A percentile compares a stretch with the other conserved stretches of the same genome.
Conservation (phyloP, 2,113 vertebrate genomes). For the Misgurnus anguillicaudatus region DNA sequence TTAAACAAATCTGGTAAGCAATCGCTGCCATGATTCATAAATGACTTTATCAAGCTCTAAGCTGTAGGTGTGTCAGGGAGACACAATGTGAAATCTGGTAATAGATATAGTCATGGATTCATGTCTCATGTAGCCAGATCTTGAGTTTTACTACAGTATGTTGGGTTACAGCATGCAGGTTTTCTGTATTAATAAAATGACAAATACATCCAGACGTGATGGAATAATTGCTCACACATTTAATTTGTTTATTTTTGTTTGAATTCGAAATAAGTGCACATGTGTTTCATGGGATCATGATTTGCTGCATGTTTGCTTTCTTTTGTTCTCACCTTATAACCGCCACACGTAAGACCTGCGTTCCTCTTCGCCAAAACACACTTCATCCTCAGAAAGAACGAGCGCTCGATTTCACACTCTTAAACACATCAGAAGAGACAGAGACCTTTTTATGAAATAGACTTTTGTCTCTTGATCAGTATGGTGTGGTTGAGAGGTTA, state of each 20-base stretch:
- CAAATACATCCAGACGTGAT: background rate
- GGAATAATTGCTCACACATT: background rate
- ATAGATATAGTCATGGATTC: background rate
- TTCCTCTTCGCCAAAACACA: conserved; percentile 94
- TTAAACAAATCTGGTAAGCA: conserved; percentile 51
- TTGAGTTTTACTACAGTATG: background rate
- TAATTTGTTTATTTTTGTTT: background rate
- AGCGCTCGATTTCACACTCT: conserved; percentile 92
- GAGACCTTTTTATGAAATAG: no score
- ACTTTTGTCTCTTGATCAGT: no score
- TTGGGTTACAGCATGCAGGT: background rate
- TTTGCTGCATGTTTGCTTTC: background rate
- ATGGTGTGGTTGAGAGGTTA: no score
- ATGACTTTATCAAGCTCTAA: conserved; percentile 32
- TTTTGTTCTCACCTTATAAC: conserved; percentile 84
- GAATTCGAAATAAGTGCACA: background rate
- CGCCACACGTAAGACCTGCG: conserved; percentile 89
- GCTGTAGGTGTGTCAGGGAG: background rate
- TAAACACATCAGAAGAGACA: conserved; percentile 57
- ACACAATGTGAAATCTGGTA: conserved; percentile 17
- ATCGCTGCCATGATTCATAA: conserved; percentile 47
- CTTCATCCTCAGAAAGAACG: conserved; percentile 95
- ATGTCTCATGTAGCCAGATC: background rate
- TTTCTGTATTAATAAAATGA: background rate
- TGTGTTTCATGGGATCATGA: background rate